Conservation (phyloP, 2,113 vertebrate species). For the Antigone vipio region DNA sequence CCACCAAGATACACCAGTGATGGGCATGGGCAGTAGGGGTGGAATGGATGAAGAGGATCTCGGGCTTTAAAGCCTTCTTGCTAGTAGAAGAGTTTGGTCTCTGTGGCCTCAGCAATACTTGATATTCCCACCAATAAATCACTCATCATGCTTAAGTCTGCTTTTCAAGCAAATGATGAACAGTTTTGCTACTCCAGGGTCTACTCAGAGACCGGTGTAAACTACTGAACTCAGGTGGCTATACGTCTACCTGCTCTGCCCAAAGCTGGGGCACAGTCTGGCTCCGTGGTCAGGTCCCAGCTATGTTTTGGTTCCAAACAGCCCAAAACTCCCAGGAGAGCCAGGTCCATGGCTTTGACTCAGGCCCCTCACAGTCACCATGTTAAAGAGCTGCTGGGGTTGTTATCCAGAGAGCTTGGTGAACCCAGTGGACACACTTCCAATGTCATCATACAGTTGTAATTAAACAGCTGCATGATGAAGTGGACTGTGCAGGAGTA, state of each 20-base stretch:
- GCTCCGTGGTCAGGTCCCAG: background rate
- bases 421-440: background rate
- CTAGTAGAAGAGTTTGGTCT: background rate
- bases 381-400: background rate
- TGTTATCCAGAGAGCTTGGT: background rate
- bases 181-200: background rate
- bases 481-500: background rate
- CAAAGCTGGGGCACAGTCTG: fast-evolving
- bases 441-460: background rate
- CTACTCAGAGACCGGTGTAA: background rate
- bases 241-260: background rate
- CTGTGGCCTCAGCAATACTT: background rate
- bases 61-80: background rate
- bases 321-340: background rate
- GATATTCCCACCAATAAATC: background rate
- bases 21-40: background rate
- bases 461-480: background rate
- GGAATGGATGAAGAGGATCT: background rate
- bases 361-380: background rate
- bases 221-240: background rate
- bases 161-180: background rate
- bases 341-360: background rate
- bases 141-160: background rate
- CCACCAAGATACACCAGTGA: fast-evolving
- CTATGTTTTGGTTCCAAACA: background rate